phyloP scores from a whole-genome alignment of 2,113 vertebrate species.

The Hydropotes inermis region DNA sequence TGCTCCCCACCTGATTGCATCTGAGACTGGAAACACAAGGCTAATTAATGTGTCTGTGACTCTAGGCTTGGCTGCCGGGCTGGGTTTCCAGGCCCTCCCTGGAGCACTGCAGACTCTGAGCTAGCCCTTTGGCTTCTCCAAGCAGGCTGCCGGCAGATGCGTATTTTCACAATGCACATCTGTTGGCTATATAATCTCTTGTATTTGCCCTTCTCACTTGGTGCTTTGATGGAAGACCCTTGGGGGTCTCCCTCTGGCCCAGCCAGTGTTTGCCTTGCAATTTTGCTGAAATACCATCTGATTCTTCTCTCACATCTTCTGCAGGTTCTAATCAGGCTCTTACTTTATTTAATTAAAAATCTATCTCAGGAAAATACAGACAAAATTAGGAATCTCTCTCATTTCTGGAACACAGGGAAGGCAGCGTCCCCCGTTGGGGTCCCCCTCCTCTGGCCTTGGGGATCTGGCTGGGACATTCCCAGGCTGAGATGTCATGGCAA shows the following conservation, averaged over 20 bases:
- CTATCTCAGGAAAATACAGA: constrained; percentile 82
- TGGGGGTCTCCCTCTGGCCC: constrained; percentile 74
- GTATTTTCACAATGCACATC: constrained; percentile 79
- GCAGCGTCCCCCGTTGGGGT: neutral
- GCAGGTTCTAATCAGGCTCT: constrained; percentile 81
- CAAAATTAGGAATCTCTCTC: constrained; percentile 80
- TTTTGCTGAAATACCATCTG: constrained; percentile 75
- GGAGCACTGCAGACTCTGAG: constrained; percentile 63
- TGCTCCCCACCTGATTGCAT: constrained; percentile 71
- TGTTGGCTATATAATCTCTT: constrained; percentile 77
- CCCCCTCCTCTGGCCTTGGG: neutral
- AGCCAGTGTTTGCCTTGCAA: constrained; percentile 84
- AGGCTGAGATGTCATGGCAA: constrained; percentile 26
- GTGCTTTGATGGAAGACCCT: constrained; percentile 80
- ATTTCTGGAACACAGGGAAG: constrained; percentile 51
- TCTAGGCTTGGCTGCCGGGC: constrained; percentile 65
- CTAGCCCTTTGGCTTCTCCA: constrained; percentile 71
- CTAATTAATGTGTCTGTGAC: constrained; percentile 81
- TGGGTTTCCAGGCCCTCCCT: constrained; percentile 37
- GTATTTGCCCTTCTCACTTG: constrained; percentile 77
- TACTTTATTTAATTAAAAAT: constrained; percentile 86
- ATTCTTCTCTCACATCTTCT: constrained; percentile 78
- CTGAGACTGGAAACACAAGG: constrained; percentile 67
- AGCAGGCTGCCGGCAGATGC: constrained; percentile 67
- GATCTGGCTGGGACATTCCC: constrained; percentile 37